A percentile compares a stretch with the other conserved stretches of the same genome.
Conservation (phyloP, 2,797 vertebrate species). For the Crax fasciolata region DNA sequence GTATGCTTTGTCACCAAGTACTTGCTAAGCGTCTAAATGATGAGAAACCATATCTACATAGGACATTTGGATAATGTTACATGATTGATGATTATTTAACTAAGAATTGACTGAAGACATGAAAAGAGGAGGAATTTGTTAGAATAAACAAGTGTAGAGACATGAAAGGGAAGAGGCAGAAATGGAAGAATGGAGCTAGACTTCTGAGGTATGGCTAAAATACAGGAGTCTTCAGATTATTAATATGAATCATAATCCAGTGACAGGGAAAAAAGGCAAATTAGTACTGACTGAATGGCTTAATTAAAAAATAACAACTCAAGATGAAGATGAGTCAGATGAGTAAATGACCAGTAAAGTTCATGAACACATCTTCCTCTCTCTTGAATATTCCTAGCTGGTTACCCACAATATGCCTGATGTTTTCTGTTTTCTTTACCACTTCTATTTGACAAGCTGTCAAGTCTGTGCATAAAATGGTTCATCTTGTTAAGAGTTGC, state of each 20-base stretch:
- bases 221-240: background rate
- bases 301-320: background rate
- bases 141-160: background rate
- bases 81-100: background rate
- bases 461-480: accelerated
- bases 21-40: background rate
- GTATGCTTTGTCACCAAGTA: background rate
- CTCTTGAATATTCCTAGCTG: background rate
- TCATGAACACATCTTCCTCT: background rate
- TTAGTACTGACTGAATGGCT: background rate
- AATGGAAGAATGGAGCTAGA: background rate
- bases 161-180: background rate
- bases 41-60: background rate
- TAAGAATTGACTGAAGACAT: background rate
- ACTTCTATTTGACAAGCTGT: background rate
- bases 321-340: background rate
- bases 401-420: background rate
- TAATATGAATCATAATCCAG: background rate
- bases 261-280: background rate
- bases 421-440: background rate
- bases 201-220: background rate
- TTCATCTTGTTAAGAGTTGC: background rate
- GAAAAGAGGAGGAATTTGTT: constrained; percentile 1
- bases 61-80: background rate
- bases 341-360: background rate